These are phyloP conservation scores for Marasmarcha lunaedactyla DNA, from an alignment of 2,888 invertebrate species.

Conservation along the genomic window DNA sequence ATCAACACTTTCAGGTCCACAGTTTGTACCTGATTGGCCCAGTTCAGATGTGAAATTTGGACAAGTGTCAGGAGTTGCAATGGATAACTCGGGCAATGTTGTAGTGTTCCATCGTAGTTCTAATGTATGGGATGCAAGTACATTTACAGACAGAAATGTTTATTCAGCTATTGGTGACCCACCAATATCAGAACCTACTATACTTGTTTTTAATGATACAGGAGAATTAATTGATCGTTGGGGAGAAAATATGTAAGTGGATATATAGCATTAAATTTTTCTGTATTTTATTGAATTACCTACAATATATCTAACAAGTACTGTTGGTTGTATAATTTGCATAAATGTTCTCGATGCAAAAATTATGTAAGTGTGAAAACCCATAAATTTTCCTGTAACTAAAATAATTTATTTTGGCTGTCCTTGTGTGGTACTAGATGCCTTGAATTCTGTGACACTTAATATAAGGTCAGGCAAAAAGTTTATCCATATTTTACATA, in stretches of 20 bases:
- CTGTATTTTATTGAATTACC: too few relatives aligned
- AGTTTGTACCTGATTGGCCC: slow-evolving; percentile 71
- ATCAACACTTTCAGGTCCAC: slow-evolving; percentile 47
- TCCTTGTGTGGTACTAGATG: too few relatives aligned
- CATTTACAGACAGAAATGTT: slow-evolving; percentile 72
- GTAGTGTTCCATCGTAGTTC: slow-evolving; percentile 86
- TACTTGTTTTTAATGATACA: slow-evolving; percentile 73
- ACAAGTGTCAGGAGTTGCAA: slow-evolving; percentile 84
- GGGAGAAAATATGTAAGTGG: slow-evolving; percentile 76
- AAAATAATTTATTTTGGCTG: too few relatives aligned
- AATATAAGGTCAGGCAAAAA: too few relatives aligned
- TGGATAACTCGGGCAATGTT: slow-evolving; percentile 79
- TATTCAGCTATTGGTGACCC: slow-evolving; percentile 65
- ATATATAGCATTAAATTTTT: background rate
- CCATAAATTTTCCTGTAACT: too few relatives aligned
- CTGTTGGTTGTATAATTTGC: too few relatives aligned
- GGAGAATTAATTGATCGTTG: slow-evolving; percentile 74
- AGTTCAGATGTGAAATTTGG: slow-evolving; percentile 68
- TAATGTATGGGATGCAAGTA: slow-evolving; percentile 71
- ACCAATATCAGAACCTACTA: slow-evolving; percentile 73
- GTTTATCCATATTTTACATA: too few relatives aligned
- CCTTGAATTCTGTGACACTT: too few relatives aligned
- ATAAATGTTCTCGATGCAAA: too few relatives aligned
- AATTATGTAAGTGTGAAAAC: too few relatives aligned
- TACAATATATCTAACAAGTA: too few relatives aligned